Conservation (phyloP, 1,140 invertebrate genomes). For the Rhynchophorus ferrugineus region DNA sequence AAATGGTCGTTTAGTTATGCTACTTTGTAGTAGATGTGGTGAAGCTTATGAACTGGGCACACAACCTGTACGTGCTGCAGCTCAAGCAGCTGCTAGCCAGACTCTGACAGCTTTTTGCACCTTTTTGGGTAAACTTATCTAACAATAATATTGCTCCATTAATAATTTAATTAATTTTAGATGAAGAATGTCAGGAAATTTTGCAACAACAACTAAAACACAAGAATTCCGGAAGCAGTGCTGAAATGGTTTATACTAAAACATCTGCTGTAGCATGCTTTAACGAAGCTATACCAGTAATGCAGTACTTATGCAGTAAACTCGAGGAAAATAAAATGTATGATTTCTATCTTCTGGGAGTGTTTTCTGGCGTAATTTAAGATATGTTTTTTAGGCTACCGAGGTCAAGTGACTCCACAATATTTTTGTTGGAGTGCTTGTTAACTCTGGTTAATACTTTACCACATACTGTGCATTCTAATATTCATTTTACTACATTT, state of each 20-base stretch:
- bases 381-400: constrained; percentile 41
- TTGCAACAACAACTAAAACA: constrained; percentile 54
- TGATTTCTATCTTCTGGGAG: constrained; percentile 11
- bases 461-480: constrained; percentile 70
- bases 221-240: constrained; percentile 52
- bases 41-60: constrained; percentile 68
- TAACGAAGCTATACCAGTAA: constrained; percentile 82
- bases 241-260: constrained; percentile 43
- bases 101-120: constrained; percentile 73
- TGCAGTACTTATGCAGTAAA: constrained; percentile 82
- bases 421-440: constrained; percentile 79
- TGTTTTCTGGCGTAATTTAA: neutral
- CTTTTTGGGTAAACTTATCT: constrained; percentile 55
- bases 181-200: constrained; percentile 70
- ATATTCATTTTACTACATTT: constrained; percentile 76
- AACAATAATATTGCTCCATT: neutral
- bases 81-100: constrained; percentile 74
- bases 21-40: constrained; percentile 64
- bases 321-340: constrained; percentile 74
- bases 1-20: constrained; percentile 73
- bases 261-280: constrained; percentile 73
- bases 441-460: constrained; percentile 76
- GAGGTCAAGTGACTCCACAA: constrained; percentile 56
- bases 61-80: constrained; percentile 70
- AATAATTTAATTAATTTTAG: constrained; percentile 38